Conservation (phyloP, 2,113 vertebrate genomes). For the Cettia cetti region DNA sequence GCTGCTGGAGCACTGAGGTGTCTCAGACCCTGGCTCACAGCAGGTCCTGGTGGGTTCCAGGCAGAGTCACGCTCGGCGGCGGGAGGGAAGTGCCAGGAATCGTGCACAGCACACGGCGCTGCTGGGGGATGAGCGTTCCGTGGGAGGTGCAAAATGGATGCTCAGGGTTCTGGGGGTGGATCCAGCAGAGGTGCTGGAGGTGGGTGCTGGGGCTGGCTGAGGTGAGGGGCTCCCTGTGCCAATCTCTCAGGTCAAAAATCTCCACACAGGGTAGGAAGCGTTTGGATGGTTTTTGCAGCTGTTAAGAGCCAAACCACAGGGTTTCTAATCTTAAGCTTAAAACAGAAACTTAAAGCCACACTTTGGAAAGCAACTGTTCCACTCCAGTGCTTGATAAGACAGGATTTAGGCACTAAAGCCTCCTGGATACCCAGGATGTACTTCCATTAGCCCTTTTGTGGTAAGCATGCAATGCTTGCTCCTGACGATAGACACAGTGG, state of each 20-base stretch:
- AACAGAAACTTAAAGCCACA: accelerated
- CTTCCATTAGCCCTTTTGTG: neutral
- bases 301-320: neutral
- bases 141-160: conserved; percentile 44
- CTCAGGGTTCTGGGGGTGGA: neutral
- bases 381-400: neutral
- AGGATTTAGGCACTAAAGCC: neutral
- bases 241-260: neutral
- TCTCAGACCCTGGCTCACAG: neutral
- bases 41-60: neutral
- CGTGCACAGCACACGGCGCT: neutral
- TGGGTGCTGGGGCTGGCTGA: neutral
- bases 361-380: neutral
- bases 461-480: neutral
- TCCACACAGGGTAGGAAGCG: neutral
- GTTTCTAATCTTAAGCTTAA: neutral
- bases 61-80: neutral
- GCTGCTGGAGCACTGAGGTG: neutral
- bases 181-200: neutral
- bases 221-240: neutral
- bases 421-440: neutral
- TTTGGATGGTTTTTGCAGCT: neutral
- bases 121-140: neutral
- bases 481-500: accelerated
- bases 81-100: conserved; percentile 17